phyloP scores from a whole-genome alignment of 1,140 invertebrate species.

The Lasioglossum baleicum region DNA sequence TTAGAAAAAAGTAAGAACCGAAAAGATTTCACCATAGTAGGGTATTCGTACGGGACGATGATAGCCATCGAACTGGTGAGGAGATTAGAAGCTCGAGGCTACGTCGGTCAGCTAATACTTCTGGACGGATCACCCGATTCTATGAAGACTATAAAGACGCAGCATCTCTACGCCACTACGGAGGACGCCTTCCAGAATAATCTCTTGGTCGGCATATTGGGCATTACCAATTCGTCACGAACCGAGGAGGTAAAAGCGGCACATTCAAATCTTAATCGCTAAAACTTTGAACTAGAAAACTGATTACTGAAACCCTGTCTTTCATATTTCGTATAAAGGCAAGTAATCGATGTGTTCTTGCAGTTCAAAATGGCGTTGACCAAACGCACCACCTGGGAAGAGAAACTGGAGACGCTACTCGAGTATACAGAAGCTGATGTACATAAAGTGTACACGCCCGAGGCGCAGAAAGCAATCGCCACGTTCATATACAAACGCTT shows the following conservation, averaged over 20 bases:
- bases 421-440: slow-evolving; percentile 40
- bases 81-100: slow-evolving; percentile 71
- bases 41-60: slow-evolving; percentile 77
- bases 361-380: slow-evolving; percentile 76
- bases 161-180: slow-evolving; percentile 49
- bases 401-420: slow-evolving; percentile 71
- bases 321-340: too few relatives aligned
- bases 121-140: slow-evolving; percentile 77
- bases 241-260: slow-evolving; percentile 59
- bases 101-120: slow-evolving; percentile 70
- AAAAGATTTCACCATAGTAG: slow-evolving; percentile 74
- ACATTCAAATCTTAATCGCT: too few relatives aligned
- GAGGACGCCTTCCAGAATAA: slow-evolving; percentile 66
- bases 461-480: slow-evolving; percentile 78
- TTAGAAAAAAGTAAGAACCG: slow-evolving; percentile 65
- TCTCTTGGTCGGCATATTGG: slow-evolving; percentile 66
- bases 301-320: too few relatives aligned
- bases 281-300: too few relatives aligned
- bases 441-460: slow-evolving; percentile 30
- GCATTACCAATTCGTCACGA: slow-evolving; percentile 38
- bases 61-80: slow-evolving; percentile 75
- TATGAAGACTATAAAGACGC: slow-evolving; percentile 63
- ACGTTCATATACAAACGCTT: slow-evolving; percentile 81
- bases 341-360: slow-evolving; percentile 5
- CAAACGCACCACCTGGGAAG: slow-evolving; percentile 70